These are phyloP conservation scores for Dryococelus australis DNA, from an alignment of 2,888 invertebrate species.

Conservation along the genomic window DNA sequence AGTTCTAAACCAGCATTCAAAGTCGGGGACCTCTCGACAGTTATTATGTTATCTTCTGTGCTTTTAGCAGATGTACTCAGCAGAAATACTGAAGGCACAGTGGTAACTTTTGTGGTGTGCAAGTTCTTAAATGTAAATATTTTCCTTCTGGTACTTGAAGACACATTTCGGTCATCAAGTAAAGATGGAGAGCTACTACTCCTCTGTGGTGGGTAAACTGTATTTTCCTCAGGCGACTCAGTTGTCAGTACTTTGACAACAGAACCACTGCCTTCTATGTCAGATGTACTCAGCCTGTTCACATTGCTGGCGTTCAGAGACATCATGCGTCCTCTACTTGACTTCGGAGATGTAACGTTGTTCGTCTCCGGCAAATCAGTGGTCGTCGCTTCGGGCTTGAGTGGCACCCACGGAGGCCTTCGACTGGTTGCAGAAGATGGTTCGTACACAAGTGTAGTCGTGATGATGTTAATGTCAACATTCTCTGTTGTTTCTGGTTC, in stretches of 20 bases:
- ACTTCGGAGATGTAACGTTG: not conserved
- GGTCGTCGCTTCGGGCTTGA: not conserved
- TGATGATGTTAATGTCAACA: not conserved
- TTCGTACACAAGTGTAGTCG: not conserved
- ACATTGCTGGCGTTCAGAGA: not conserved
- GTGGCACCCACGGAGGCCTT: not conserved
- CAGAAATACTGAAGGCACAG: not conserved
- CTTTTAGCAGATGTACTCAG: not conserved
- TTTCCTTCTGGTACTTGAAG: not conserved
- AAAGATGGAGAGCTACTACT: not conserved
- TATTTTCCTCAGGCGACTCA: not conserved
- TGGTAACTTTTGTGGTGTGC: not conserved
- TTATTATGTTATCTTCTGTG: not conserved
- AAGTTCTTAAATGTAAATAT: not conserved
- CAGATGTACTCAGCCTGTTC: not conserved
- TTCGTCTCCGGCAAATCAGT: not conserved
- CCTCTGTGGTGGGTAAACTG: not conserved
- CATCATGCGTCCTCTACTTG: constrained; percentile 3
- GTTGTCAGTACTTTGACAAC: not conserved
- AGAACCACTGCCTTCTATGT: not conserved
- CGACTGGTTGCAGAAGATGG: not conserved
- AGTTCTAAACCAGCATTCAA: not conserved
- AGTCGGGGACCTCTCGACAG: not conserved
- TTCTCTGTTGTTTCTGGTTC: not conserved
- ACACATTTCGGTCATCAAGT: not conserved